Conservation (phyloP, 2,888 invertebrate genomes). For the Margaritifera margaritifera region DNA sequence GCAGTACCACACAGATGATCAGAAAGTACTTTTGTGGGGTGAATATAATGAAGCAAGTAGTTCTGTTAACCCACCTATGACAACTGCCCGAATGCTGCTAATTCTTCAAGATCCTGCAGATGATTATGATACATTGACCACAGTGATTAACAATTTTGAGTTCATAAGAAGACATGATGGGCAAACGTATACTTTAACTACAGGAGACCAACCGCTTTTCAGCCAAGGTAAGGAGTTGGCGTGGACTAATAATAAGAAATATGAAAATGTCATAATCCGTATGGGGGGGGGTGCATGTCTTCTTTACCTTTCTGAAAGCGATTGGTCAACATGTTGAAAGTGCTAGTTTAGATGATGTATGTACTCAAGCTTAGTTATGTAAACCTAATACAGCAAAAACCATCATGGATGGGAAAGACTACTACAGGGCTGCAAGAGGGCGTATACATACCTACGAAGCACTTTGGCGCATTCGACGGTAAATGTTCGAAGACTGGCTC, state of each 20-base stretch:
- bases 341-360: conserved; percentile 18
- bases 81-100: too few species aligned
- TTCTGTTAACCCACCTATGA: too few species aligned
- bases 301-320: conserved; percentile 10
- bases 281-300: conserved; percentile 12
- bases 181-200: background rate
- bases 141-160: background rate
- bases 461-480: conserved; percentile 5
- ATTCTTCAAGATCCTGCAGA: too few species aligned
- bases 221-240: conserved; percentile 12
- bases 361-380: conserved; percentile 10
- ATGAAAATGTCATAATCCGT: conserved; percentile 8
- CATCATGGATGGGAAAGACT: conserved; percentile 11
- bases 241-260: conserved; percentile 9
- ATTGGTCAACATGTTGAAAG: conserved; percentile 17
- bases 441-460: conserved; percentile 11
- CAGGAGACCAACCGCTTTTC: conserved; percentile 19
- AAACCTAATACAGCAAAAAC: conserved; percentile 1
- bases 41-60: too few species aligned
- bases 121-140: too few species aligned
- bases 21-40: too few species aligned
- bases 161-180: background rate
- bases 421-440: conserved; percentile 12
- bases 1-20: too few species aligned
- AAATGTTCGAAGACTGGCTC: background rate